These are phyloP conservation scores for Caranx melampygus DNA, from an alignment of 2,113 vertebrate species.

Conservation along the genomic window DNA sequence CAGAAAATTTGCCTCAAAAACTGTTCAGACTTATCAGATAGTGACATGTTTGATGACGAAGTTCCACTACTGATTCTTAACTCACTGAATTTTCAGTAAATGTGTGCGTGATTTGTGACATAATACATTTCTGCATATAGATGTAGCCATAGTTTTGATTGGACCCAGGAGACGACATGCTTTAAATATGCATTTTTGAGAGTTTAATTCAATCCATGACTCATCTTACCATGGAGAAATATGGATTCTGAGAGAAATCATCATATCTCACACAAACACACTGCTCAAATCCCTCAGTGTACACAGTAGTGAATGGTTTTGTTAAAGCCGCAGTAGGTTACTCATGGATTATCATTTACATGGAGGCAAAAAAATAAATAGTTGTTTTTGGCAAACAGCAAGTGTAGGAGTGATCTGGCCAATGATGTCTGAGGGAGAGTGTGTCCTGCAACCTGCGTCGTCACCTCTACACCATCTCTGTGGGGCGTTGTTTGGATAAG, in stretches of 20 bases:
- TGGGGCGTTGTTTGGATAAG: not conserved
- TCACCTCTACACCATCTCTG: not conserved
- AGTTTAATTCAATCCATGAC: not conserved
- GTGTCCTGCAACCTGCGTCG: not conserved
- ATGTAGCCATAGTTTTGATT: not conserved
- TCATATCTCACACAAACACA: not conserved
- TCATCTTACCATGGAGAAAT: not conserved
- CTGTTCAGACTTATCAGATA: not conserved
- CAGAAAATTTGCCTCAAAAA: not conserved
- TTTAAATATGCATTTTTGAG: not conserved
- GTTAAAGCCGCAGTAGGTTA: not conserved
- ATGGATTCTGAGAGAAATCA: conserved; percentile 12
- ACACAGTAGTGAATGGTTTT: not conserved
- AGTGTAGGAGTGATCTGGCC: not conserved
- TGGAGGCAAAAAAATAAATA: not conserved
- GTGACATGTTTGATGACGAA: not conserved
- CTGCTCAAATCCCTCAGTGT: not conserved
- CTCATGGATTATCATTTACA: not conserved
- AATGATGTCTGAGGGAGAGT: not conserved
- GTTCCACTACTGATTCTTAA: not conserved
- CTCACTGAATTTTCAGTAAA: not conserved
- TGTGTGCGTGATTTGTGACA: not conserved
- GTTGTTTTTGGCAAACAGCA: not conserved
- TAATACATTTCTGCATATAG: not conserved
- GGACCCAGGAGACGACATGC: not conserved